A percentile compares a stretch with the other conserved stretches of the same genome.
phyloP scores from a whole-genome alignment of 2,888 invertebrate genomes.

The Orgyia antiqua region DNA sequence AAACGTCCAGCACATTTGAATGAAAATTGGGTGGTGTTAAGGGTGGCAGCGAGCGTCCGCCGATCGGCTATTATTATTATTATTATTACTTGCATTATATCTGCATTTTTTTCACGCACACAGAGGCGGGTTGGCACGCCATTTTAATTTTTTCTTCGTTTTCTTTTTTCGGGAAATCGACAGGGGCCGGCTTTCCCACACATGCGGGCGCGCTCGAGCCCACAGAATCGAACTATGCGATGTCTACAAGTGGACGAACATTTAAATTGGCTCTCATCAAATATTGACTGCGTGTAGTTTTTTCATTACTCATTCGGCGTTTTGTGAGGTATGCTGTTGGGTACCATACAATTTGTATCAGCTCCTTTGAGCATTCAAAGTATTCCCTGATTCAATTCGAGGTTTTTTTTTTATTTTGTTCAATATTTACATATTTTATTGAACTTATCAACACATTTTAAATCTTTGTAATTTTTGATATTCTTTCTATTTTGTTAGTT shows the following conservation, averaged over 20 bases:
- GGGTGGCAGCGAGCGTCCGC: slow-evolving; percentile 48
- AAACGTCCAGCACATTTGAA: slow-evolving; percentile 71
- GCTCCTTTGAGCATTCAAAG: slow-evolving; percentile 48
- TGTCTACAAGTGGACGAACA: slow-evolving; percentile 77
- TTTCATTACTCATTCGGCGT: slow-evolving; percentile 69
- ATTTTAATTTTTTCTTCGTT: slow-evolving; percentile 71
- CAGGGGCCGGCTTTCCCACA: slow-evolving; percentile 50
- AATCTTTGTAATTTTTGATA: too few species aligned
- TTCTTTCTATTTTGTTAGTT: too few species aligned
- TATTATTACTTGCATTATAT: slow-evolving; percentile 78
- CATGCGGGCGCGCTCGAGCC: slow-evolving; percentile 40
- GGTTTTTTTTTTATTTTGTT: too few species aligned
- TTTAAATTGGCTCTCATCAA: slow-evolving; percentile 78
- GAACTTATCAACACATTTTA: too few species aligned
- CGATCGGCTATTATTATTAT: slow-evolving; percentile 76
- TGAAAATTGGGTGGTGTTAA: slow-evolving; percentile 70
- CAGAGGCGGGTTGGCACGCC: slow-evolving; percentile 52
- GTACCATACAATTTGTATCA: slow-evolving; percentile 53
- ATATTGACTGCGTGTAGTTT: slow-evolving; percentile 76
- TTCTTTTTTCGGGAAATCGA: slow-evolving; percentile 62
- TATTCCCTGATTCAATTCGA: too few species aligned
- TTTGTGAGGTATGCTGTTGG: slow-evolving; percentile 50
- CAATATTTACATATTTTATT: too few species aligned
- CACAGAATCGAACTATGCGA: slow-evolving; percentile 66
- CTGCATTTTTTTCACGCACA: slow-evolving; percentile 75